Evolutionary conservation across 1,140 invertebrate species (phyloP).

Genomic region (Colletes gigas): DNA sequence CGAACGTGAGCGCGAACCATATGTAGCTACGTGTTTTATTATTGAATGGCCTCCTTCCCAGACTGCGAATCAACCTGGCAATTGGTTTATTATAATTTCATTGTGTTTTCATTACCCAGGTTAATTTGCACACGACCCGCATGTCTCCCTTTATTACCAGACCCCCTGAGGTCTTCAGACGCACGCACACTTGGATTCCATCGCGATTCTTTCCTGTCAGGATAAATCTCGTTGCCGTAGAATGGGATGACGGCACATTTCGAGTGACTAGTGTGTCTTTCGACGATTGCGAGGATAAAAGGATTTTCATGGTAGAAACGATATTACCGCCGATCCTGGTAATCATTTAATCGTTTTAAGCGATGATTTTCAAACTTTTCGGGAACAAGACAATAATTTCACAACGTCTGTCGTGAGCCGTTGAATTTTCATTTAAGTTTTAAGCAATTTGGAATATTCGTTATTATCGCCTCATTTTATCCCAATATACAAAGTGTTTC

Average conservation of each 20-base stretch:
- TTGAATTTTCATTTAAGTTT: too few species aligned
- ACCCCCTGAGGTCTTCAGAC: constrained; percentile 71
- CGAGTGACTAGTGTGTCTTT: not conserved
- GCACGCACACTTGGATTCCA: constrained; percentile 63
- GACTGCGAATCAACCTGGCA: constrained; percentile 79
- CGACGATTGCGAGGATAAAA: not conserved
- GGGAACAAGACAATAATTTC: too few species aligned
- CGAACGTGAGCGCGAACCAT: constrained; percentile 56
- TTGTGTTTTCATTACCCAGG: constrained; percentile 80
- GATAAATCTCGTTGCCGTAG: constrained; percentile 19
- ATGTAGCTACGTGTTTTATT: constrained; percentile 78
- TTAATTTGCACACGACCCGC: constrained; percentile 76
- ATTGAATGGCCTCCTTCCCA: constrained; percentile 80
- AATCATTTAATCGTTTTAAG: too few species aligned
- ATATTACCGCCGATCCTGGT: not conserved
- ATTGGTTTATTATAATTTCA: constrained; percentile 82
- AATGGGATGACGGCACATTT: not conserved
- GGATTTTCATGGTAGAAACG: not conserved
- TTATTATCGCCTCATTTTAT: too few species aligned
- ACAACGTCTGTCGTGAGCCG: too few species aligned
- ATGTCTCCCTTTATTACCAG: constrained; percentile 76
- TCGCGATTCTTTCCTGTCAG: constrained; percentile 27
- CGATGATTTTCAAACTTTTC: too few species aligned
- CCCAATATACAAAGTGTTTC: too few species aligned
- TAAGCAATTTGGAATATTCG: too few species aligned